phyloP scores from a whole-genome alignment of 2,888 invertebrate genomes.

The Lasioglossum morio region DNA sequence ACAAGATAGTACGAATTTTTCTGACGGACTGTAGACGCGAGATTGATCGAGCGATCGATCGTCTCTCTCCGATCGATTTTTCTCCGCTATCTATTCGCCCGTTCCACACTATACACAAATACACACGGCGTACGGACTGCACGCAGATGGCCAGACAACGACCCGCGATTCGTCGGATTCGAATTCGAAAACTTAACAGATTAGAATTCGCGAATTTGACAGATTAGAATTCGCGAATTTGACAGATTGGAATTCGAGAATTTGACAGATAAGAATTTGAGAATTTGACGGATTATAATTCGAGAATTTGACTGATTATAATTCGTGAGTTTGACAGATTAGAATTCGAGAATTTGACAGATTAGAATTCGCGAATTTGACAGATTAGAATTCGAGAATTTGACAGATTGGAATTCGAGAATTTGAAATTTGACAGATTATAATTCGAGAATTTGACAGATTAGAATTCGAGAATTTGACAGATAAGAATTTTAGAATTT shows the following conservation, averaged over 20 bases:
- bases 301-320: neutral
- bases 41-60: neutral
- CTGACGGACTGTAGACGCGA: neutral
- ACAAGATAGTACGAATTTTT: neutral
- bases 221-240: too few species aligned
- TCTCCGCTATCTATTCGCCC: neutral
- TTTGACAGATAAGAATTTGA: neutral
- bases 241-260: too few species aligned
- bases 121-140: neutral
- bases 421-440: too few species aligned
- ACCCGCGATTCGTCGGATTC: slow-evolving; percentile 34
- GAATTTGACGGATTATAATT: too few species aligned
- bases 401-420: too few species aligned
- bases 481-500: too few species aligned
- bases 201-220: too few species aligned
- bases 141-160: neutral
- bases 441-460: neutral
- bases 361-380: too few species aligned
- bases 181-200: too few species aligned
- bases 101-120: neutral
- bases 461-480: too few species aligned
- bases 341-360: neutral
- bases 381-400: too few species aligned
- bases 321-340: too few species aligned
- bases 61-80: neutral